phyloP scores from a whole-genome alignment of 1,140 invertebrate genomes.

The Leptinotarsa defecta region DNA sequence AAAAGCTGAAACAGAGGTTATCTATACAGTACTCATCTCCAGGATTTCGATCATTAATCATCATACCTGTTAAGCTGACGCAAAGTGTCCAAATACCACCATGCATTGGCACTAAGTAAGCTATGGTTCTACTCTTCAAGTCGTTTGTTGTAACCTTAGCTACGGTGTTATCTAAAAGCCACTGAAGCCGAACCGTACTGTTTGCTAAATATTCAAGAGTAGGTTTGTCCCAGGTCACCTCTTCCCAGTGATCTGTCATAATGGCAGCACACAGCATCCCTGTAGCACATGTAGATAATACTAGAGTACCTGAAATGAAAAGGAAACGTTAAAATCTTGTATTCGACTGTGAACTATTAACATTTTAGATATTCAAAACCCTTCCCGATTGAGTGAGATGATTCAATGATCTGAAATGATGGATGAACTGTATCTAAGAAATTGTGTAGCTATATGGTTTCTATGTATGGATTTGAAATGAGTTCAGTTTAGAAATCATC shows the following conservation, averaged over 20 bases:
- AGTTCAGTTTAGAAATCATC: no score
- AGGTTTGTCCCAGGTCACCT: conserved; percentile 73
- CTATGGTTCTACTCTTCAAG: conserved; percentile 50
- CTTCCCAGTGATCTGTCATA: conserved; percentile 86
- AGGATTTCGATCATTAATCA: no score
- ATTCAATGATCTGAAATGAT: no score
- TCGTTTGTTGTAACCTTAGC: conserved; percentile 58
- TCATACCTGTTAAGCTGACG: conserved; percentile 72
- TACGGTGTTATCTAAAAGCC: conserved; percentile 69
- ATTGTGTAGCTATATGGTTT: no score
- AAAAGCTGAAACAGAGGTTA: no score
- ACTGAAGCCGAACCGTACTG: conserved; percentile 62
- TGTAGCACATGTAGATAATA: conserved; percentile 68
- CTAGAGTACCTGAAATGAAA: conserved; percentile 55
- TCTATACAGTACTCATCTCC: no score
- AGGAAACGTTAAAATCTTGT: neutral
- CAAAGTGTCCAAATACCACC: conserved; percentile 87
- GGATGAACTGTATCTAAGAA: no score
- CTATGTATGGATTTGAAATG: no score
- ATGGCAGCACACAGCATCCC: conserved; percentile 78
- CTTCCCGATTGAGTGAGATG: no score
- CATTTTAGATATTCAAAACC: no score
- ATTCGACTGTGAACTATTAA: no score
- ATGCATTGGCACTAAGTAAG: conserved; percentile 82
- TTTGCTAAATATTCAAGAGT: conserved; percentile 62